Evolutionary conservation across 2,113 vertebrate genomes (phyloP), one percentile per base, ranked within the genome.

Genomic region (Struthidea cinerea): DNA sequence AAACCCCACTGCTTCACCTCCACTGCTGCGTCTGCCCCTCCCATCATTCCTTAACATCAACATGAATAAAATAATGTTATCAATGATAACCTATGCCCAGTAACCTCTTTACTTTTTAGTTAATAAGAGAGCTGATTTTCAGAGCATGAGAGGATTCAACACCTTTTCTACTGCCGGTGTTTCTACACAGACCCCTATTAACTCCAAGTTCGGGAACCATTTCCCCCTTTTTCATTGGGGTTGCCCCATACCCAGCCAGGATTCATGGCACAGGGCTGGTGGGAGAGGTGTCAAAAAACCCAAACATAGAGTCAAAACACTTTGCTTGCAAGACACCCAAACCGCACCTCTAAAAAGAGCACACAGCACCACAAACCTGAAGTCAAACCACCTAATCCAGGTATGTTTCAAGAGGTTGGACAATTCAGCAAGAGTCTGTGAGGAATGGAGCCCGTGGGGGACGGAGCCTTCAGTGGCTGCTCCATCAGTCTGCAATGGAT

Each of bases 401-500:
- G 57, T 7, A 18, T 5, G 46, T 30, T 24, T 33, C 27, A 39
- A 41, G 52, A 35, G 68, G 9, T 1, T 4, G 2, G 70, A 52
- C 1, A 4, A 35, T 37, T 65, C 44, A 11, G 16, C 1, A 9
- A 0, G 13, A 74, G 23, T 30, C 35, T 0, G 0, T 26, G 68
- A 50, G 50, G 50, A 32, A 22, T 22, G 65, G 49, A 87, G 74
- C 28, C 23, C 12, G 9, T 1, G 1, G 49, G 70, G 44, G 49
- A 42, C 0, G 0, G 61, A 84, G 27, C 61, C 56, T 13, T 26
- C 1, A 2, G 44, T 18, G 46, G 37, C 39, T 42, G 71, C 28
- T 33, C 53, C 57, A 6, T 10, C 6, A 2, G 6, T 2, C 46
- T 33, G 6, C 8, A 1, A 1, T 2, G 39, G 55, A 23, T 15